Evolutionary conservation across 2,797 vertebrate species (phyloP), one percentile per base, ranked within the genome.

Genomic region (Malurus splendens): DNA sequence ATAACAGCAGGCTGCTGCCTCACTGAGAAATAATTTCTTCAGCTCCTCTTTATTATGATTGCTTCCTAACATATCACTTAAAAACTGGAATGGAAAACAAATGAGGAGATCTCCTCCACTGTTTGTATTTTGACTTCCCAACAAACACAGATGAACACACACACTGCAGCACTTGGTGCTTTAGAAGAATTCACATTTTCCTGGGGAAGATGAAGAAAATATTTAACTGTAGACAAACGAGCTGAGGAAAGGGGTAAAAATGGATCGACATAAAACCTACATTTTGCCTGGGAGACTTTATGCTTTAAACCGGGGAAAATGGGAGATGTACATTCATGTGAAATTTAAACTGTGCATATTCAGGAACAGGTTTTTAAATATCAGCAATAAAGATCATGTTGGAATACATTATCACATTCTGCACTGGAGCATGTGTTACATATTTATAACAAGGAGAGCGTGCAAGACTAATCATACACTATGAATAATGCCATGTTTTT

Each of bases 301-400:
- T n/a, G 47, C 60, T 74, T 83, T 68, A 41, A 86, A 90, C 15
- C 42, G 64, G 60, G 52, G 68, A 77, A 90, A 87, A 78, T 13
- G 36, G n/a, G 72, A 81, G 80, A 39, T 22, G 51, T 67, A 76
- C 72, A 33, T 77, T 93, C 61, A 62, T 68, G 77, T 39, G 91
- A 78, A 87, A 79, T 79, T 86, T 66, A 76, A 91, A 71, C 57
- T 33, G 47, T 74, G 82, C 87, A n/a, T 82, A 90, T 87, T 94
- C 94, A 89, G 95, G 93, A 96, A 94, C 95, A 96, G 94, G 93
- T 94, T 96, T 96, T 92, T 92, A 97, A 97, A 96, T 96, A 96
- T 86, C 95, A 96, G 83, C 90, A 96, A 94, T 93, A 96, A 97
- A 97, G 90, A 95, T 95, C 95, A 95, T 71, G 62, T 94, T 89